Evolutionary conservation across 2,888 invertebrate species (phyloP).

Genomic region (Cheilosia variabilis): DNA sequence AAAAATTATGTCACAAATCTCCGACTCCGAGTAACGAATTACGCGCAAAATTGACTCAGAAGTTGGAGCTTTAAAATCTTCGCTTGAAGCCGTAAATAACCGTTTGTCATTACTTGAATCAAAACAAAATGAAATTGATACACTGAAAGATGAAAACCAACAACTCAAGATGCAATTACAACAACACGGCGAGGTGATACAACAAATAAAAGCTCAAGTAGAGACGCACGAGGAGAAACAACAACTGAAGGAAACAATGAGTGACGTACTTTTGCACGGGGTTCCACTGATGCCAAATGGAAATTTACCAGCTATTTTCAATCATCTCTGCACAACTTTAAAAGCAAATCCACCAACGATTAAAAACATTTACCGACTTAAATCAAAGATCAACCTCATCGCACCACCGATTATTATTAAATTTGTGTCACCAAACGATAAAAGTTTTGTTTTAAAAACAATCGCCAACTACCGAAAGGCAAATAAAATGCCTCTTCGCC

Average conservation of each 20-base stretch:
- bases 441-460: slow-evolving; percentile 7
- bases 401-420: not conserved
- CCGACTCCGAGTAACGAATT: slow-evolving; percentile 7
- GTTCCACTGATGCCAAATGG: not conserved
- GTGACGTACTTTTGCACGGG: not conserved
- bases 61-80: slow-evolving; percentile 10
- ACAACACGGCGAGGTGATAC: slow-evolving; percentile 1
- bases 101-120: not conserved
- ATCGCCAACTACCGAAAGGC: slow-evolving; percentile 8
- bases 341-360: not conserved
- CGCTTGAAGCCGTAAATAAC: slow-evolving; percentile 3
- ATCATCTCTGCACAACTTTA: slow-evolving; percentile 4
- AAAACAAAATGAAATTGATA: slow-evolving; percentile 10
- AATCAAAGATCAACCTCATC: too few species aligned
- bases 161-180: not conserved
- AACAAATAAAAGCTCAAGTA: not conserved
- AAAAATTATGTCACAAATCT: slow-evolving; percentile 6
- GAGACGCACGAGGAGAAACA: not conserved
- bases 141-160: slow-evolving; percentile 3
- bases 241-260: slow-evolving; percentile 5
- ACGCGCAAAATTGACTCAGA: slow-evolving; percentile 3
- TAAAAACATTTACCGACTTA: too few species aligned
- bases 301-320: slow-evolving; percentile 4
- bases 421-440: not conserved
- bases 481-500: not conserved